Percentiles rank a stretch among this genome's conserved stretches.
These are phyloP conservation scores for Diorhabda elongata DNA, from an alignment of 1,140 invertebrate genomes.

Conservation along the genomic window DNA sequence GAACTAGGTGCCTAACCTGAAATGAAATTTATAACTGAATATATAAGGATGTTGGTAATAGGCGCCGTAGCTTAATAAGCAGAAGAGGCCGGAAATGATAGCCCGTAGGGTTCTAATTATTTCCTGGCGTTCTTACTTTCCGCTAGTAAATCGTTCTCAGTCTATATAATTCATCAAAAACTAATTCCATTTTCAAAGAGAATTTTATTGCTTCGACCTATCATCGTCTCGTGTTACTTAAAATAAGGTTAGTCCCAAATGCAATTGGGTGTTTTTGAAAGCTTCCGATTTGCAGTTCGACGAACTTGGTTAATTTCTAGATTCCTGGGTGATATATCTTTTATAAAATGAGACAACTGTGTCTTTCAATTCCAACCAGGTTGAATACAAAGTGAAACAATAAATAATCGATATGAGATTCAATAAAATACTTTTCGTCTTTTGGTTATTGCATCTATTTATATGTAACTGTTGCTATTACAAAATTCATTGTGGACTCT, in stretches of 20 bases:
- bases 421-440: too few relatives aligned
- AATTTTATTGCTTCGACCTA: slow-evolving; percentile 7
- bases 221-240: slow-evolving; percentile 6
- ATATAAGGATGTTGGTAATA: slow-evolving; percentile 28
- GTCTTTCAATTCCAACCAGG: too few relatives aligned
- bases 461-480: too few relatives aligned
- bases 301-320: too few relatives aligned
- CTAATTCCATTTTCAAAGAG: slow-evolving; percentile 8
- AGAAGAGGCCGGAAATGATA: slow-evolving; percentile 38
- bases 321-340: too few relatives aligned
- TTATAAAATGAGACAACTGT: too few relatives aligned
- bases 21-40: slow-evolving; percentile 19
- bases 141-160: slow-evolving; percentile 18
- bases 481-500: too few relatives aligned
- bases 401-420: too few relatives aligned
- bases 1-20: slow-evolving; percentile 7
- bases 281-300: too few relatives aligned
- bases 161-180: slow-evolving; percentile 19
- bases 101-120: slow-evolving; percentile 36
- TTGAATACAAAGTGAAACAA: too few relatives aligned
- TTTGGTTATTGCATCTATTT: too few relatives aligned
- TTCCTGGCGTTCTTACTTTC: slow-evolving; percentile 28
- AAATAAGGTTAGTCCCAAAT: background rate
- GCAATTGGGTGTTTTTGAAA: background rate
- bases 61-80: slow-evolving; percentile 34